A percentile compares a stretch with the other conserved stretches of the same genome.
Conservation (phyloP, 2,888 invertebrate species). For the Morinoia aosen region DNA sequence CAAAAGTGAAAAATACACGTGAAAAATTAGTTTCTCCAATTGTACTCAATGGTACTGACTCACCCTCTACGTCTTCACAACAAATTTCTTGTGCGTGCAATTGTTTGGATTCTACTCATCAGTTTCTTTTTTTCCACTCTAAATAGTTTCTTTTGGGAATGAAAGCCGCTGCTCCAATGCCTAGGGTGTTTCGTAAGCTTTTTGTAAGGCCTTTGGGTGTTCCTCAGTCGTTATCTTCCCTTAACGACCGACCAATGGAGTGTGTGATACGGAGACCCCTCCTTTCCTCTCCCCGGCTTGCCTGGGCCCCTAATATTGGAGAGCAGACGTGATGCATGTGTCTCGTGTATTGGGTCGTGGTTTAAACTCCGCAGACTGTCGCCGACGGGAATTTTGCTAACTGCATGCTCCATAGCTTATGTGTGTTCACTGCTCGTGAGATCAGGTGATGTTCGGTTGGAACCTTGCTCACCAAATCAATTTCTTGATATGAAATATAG, state of each 20-base stretch:
- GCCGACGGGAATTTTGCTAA: background rate
- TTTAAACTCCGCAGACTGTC: background rate
- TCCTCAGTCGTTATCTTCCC: slow-evolving; percentile 29
- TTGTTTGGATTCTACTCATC: background rate
- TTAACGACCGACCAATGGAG: slow-evolving; percentile 48
- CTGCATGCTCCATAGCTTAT: background rate
- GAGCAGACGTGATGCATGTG: background rate
- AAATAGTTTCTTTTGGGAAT: background rate
- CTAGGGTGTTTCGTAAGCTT: background rate
- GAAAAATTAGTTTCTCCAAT: no score
- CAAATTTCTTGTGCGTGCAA: background rate
- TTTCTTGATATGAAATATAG: no score
- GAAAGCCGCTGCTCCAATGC: background rate
- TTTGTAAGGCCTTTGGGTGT: background rate
- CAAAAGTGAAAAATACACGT: no score
- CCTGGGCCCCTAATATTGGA: background rate
- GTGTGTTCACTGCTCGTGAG: no score
- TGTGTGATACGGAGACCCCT: slow-evolving; percentile 29
- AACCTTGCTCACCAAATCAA: no score
- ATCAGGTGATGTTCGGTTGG: no score
- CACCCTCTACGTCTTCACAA: background rate
- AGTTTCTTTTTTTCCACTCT: background rate
- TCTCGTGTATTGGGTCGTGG: background rate
- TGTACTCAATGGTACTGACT: no score
- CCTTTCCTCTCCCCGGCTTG: background rate